Percentiles rank a stretch among this genome's conserved stretches.
phyloP scores from a whole-genome alignment of 1,140 invertebrate genomes.

The Meloidogyne hapla region DNA sequence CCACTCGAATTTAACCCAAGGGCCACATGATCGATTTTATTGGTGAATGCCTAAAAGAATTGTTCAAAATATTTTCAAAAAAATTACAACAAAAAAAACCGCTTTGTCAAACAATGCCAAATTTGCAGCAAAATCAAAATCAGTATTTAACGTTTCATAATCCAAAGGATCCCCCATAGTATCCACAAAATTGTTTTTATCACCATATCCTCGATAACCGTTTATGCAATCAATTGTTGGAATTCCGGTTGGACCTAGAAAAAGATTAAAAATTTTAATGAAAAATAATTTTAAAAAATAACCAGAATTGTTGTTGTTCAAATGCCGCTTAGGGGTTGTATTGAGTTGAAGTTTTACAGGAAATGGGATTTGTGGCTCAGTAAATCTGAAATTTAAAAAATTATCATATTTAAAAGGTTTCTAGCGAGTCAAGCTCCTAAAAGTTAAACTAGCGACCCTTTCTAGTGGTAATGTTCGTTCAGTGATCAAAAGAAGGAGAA shows the following conservation, averaged over 20 bases:
- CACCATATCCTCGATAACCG: conserved; percentile 47
- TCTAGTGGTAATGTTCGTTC: too few relatives aligned
- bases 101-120: conserved; percentile 57
- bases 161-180: conserved; percentile 50
- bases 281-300: background rate
- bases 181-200: conserved; percentile 8
- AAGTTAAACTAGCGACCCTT: too few relatives aligned
- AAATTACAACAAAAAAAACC: conserved; percentile 7
- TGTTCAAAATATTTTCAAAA: background rate
- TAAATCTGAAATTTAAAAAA: conserved; percentile 32
- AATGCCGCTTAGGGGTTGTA: background rate
- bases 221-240: conserved; percentile 47
- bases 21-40: conserved; percentile 15
- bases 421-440: too few relatives aligned
- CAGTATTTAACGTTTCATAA: conserved; percentile 44
- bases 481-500: too few relatives aligned
- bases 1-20: conserved; percentile 15
- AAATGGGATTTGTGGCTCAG: conserved; percentile 39
- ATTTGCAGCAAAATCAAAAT: conserved; percentile 60
- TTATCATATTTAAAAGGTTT: too few relatives aligned
- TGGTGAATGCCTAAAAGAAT: conserved; percentile 5
- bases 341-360: conserved; percentile 33
- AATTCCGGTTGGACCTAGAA: conserved; percentile 53
- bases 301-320: conserved; percentile 9
- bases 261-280: conserved; percentile 18